phyloP scores from a whole-genome alignment of 1,140 invertebrate genomes.

The Tetragonula clypearis region DNA sequence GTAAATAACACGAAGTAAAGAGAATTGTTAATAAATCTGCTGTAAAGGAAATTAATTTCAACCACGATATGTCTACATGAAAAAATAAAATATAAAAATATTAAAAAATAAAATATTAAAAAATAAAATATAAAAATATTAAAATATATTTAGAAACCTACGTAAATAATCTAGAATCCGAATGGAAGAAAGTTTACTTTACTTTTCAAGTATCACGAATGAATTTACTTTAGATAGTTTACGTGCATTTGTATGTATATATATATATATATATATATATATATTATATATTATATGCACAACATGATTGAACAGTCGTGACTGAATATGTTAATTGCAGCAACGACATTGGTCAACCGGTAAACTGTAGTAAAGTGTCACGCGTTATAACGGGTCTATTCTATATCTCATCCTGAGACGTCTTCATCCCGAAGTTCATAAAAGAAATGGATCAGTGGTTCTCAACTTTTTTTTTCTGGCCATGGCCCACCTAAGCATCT shows the following conservation, averaged over 20 bases:
- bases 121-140: too few species aligned
- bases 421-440: background rate
- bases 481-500: too few species aligned
- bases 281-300: background rate
- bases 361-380: constrained; percentile 26
- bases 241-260: background rate
- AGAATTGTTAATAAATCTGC: too few species aligned
- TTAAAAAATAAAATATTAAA: too few species aligned
- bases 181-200: background rate
- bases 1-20: too few species aligned
- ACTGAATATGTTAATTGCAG: constrained; percentile 37
- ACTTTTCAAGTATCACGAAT: background rate
- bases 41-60: background rate
- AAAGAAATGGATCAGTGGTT: background rate
- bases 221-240: background rate
- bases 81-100: too few species aligned
- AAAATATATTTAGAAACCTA: too few species aligned
- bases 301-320: too few species aligned
- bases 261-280: background rate
- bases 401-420: constrained; percentile 52
- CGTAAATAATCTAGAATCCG: too few species aligned
- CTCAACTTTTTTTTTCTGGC: too few species aligned
- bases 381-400: constrained; percentile 65
- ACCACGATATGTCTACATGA: too few species aligned
- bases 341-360: constrained; percentile 48